Conservation (phyloP, 2,797 vertebrate genomes). For the Oceanodroma leucorhoa region DNA sequence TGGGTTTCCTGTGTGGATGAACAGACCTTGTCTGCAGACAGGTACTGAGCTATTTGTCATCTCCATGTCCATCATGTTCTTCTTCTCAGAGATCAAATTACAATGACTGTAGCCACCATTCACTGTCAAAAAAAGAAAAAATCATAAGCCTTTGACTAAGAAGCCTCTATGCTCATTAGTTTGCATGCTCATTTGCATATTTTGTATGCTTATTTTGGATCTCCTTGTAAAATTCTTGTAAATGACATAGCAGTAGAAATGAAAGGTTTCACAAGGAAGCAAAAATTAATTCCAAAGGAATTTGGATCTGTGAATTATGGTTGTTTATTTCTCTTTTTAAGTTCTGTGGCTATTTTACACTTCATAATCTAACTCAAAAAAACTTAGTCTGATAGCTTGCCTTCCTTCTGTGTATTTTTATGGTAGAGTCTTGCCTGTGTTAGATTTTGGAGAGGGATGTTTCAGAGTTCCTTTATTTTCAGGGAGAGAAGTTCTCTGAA, state of each 20-base stretch:
- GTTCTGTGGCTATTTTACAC: neutral
- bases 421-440: neutral
- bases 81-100: constrained; percentile 82
- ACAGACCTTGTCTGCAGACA: constrained; percentile 82
- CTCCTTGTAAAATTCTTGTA: neutral
- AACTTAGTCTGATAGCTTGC: neutral
- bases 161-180: neutral
- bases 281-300: neutral
- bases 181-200: neutral
- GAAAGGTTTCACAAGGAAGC: neutral
- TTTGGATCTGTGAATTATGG: neutral
- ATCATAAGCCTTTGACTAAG: neutral
- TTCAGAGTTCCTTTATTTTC: neutral
- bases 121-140: constrained; percentile 73
- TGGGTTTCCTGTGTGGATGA: constrained; percentile 77
- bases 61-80: constrained; percentile 79
- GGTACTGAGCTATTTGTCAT: constrained; percentile 77
- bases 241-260: neutral
- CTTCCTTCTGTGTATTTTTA: neutral
- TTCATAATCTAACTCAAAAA: neutral
- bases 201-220: neutral
- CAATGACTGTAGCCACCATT: constrained; percentile 80
- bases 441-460: neutral
- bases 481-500: neutral
- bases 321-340: neutral